Conservation (phyloP, 1,140 invertebrate genomes). For the Formica selysi region DNA sequence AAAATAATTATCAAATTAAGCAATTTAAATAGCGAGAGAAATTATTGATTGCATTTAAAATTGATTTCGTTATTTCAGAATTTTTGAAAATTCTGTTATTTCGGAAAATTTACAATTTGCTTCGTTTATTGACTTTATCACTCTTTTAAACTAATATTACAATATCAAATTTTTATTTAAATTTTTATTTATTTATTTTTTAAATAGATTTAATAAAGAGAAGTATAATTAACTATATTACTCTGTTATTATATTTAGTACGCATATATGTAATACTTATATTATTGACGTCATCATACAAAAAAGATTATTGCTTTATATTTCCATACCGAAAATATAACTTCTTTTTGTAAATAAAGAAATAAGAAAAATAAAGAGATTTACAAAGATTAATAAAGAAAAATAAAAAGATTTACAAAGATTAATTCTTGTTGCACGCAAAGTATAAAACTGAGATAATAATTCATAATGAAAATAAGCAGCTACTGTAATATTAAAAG, state of each 20-base stretch:
- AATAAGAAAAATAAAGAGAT: background rate
- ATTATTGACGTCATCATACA: background rate
- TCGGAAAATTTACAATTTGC: no score
- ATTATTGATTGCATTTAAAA: background rate
- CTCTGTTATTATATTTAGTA: background rate
- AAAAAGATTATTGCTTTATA: constrained; percentile 4
- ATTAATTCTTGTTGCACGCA: background rate
- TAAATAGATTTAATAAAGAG: background rate
- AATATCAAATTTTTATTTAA: constrained; percentile 2
- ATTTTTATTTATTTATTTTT: background rate
- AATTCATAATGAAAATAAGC: constrained; percentile 16
- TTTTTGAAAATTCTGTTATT: no score
- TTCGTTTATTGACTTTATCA: background rate
- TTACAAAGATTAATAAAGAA: constrained; percentile 18
- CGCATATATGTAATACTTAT: background rate
- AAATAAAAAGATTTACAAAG: constrained; percentile 1
- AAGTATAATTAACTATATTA: background rate
- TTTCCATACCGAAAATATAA: background rate
- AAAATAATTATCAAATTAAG: constrained; percentile 1
- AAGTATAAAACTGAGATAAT: constrained; percentile 25
- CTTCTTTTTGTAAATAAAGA: background rate
- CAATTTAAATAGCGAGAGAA: background rate
- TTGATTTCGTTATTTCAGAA: constrained; percentile 1
- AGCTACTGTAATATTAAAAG: background rate
- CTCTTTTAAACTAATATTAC: background rate